phyloP scores from a whole-genome alignment of 2,113 vertebrate species.

The Nansenia antarctica region DNA sequence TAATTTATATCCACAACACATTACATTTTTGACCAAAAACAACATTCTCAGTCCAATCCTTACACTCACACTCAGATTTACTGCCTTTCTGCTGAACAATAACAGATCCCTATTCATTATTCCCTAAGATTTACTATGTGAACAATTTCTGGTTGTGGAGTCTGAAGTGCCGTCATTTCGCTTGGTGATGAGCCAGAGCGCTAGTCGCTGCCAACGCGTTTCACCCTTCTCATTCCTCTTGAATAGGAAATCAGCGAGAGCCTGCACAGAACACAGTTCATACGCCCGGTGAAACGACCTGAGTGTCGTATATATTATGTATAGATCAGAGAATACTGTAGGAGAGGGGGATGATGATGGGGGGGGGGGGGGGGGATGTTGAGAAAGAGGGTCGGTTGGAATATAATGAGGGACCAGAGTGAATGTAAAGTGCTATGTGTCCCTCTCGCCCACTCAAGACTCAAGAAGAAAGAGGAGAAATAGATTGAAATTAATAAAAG shows the following conservation, averaged over 20 bases:
- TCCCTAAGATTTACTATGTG: slow-evolving; percentile 51
- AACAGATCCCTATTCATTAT: slow-evolving; percentile 47
- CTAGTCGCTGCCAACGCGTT: slow-evolving; percentile 37
- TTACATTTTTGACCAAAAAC: slow-evolving; percentile 48
- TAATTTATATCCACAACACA: slow-evolving; percentile 9
- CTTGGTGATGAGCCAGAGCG: slow-evolving; percentile 53
- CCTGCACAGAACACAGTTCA: slow-evolving; percentile 31
- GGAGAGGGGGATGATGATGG: slow-evolving; percentile 6
- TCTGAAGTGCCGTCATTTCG: slow-evolving; percentile 32
- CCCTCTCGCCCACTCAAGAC: slow-evolving; percentile 8
- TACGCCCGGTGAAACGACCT: slow-evolving; percentile 15
- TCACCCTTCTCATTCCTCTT: slow-evolving; percentile 16
- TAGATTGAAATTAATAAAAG: background rate
- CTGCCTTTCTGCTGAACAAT: slow-evolving; percentile 30
- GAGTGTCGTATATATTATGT: slow-evolving; percentile 41
- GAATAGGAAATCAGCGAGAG: slow-evolving; percentile 38
- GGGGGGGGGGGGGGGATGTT: background rate
- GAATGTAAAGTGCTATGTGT: background rate
- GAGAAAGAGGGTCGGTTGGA: slow-evolving; percentile 6
- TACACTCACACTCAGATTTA: slow-evolving; percentile 48
- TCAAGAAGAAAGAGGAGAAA: background rate
- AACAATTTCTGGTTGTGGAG: slow-evolving; percentile 28
- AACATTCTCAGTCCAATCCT: slow-evolving; percentile 42
- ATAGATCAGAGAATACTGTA: slow-evolving; percentile 30
- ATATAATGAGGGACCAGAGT: slow-evolving; percentile 23